Base-by-base conservation (phyloP, 2,888 invertebrate genomes). In the Linnaemya tessellans region DNA sequence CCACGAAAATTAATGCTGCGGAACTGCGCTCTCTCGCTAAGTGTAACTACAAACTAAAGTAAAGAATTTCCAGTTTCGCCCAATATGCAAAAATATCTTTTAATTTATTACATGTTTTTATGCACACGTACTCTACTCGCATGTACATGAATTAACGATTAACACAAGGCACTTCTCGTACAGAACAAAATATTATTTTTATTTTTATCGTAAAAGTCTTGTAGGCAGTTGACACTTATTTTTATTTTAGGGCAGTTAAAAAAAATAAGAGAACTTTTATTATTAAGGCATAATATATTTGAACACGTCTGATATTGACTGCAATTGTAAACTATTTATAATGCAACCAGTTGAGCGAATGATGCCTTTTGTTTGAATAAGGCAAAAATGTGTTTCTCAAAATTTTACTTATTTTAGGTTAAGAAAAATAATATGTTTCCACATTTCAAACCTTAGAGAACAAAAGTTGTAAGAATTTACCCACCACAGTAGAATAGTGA, bases 31-130 rank as follows among this genome's bases (percentile, higher is more conserved):
- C 20, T 67, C n/a, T 62, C 2, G 35, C 62, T 41, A 41, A 20
- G 13, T 41, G 20, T 65, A 46, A n/a, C 10, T 18, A 22, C 43
- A 22, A 43, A 43, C 3, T 25, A 25, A 25, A 46, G 46, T 18
- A 38, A 10, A 30, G 5, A 15, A 35, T 58, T 58, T 60, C 4
- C 1, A 11, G 35, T 60, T 18, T 3, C 3, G 35, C 35, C 35
- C 18, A 60, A 25, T 18, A 38, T 60, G 18, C 18, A 38, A 35
- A 38, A 30, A 38, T 60, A n/a, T 38, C 18, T 38, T 38, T 46
- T n/a, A 46, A 46, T 46, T 65, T 65, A 65, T 65, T 43, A 8
- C 13, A 43, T 15, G n/a, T 65, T 65, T 65, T 65, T 60, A 60
- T 18, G 18, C 9, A 60, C 13, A 38, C 18, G n/a, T 7, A 3